These are phyloP conservation scores for Pammene fasciana DNA, from an alignment of 2,888 invertebrate genomes.

Conservation along the genomic window DNA sequence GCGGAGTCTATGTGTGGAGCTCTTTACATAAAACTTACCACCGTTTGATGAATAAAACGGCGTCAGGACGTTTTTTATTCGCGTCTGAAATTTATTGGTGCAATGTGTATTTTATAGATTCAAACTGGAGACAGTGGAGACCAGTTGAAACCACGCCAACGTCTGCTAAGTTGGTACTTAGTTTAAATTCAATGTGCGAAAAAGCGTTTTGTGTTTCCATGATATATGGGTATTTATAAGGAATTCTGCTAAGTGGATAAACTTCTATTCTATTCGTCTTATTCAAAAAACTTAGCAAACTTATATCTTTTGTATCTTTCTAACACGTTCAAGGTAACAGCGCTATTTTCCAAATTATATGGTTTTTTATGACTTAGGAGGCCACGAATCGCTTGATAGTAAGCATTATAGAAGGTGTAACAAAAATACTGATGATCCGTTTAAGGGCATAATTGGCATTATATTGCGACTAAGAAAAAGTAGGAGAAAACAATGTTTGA, in stretches of 20 bases:
- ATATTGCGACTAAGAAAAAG: no score
- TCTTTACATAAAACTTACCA: constrained; percentile 45
- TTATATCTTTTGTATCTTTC: no score
- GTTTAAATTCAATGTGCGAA: constrained; percentile 51
- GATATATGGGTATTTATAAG: constrained; percentile 15
- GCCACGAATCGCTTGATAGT: no score
- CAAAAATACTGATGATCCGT: no score
- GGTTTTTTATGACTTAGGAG: no score
- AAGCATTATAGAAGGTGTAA: no score
- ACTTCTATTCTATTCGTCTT: neutral
- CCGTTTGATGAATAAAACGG: constrained; percentile 67
- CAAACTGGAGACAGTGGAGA: constrained; percentile 51
- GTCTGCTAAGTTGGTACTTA: constrained; percentile 62
- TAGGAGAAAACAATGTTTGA: no score
- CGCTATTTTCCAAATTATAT: no score
- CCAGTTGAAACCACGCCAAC: constrained; percentile 58
- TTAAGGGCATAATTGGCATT: no score
- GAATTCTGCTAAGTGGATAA: constrained; percentile 15
- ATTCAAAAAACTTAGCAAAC: neutral
- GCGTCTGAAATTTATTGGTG: constrained; percentile 62
- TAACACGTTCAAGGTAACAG: no score
- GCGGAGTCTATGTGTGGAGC: neutral
- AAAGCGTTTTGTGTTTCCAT: constrained; percentile 48
- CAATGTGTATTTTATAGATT: constrained; percentile 63
- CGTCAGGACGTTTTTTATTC: constrained; percentile 57